Evolutionary conservation across 1,140 invertebrate genomes (phyloP).

Genomic region (Myzus persicae): DNA sequence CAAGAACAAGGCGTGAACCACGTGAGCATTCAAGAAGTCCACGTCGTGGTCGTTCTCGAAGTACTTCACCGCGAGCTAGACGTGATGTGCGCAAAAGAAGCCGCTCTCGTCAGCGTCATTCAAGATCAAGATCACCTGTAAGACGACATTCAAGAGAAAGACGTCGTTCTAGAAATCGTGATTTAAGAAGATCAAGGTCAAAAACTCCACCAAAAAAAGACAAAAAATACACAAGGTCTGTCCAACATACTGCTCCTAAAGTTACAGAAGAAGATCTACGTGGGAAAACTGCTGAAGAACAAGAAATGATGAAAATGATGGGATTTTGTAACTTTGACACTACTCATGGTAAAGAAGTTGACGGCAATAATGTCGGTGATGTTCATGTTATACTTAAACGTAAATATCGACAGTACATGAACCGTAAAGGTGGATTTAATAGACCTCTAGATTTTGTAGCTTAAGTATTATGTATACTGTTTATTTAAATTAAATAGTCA

Average conservation of each 20-base stretch:
- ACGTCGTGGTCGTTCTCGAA: conserved; percentile 43
- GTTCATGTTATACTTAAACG: conserved; percentile 96
- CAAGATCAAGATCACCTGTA: conserved; percentile 39
- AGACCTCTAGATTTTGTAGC: conserved; percentile 95
- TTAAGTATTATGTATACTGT: conserved; percentile 64
- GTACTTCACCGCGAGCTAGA: conserved; percentile 30
- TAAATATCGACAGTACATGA: conserved; percentile 99
- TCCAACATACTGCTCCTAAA: conserved; percentile 50
- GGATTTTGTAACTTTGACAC: conserved; percentile 95
- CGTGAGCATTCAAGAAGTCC: conserved; percentile 47
- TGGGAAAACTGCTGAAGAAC: conserved; percentile 88
- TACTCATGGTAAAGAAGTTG: conserved; percentile 94
- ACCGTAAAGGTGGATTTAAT: conserved; percentile 98
- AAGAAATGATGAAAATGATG: conserved; percentile 96
- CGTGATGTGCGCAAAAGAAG: conserved; percentile 52
- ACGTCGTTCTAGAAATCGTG: conserved; percentile 58
- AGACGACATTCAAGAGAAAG: conserved; percentile 53
- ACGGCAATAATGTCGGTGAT: conserved; percentile 89
- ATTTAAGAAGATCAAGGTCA: conserved; percentile 59
- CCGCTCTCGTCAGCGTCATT: conserved; percentile 33
- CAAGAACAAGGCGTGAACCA: conserved; percentile 23
- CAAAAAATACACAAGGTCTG: neutral
- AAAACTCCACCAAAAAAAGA: conserved; percentile 58
- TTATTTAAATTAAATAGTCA: neutral
- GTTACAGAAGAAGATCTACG: conserved; percentile 71